Evolutionary conservation across 2,888 invertebrate genomes (phyloP).

Genomic region (Cremastobaeus sp.): DNA sequence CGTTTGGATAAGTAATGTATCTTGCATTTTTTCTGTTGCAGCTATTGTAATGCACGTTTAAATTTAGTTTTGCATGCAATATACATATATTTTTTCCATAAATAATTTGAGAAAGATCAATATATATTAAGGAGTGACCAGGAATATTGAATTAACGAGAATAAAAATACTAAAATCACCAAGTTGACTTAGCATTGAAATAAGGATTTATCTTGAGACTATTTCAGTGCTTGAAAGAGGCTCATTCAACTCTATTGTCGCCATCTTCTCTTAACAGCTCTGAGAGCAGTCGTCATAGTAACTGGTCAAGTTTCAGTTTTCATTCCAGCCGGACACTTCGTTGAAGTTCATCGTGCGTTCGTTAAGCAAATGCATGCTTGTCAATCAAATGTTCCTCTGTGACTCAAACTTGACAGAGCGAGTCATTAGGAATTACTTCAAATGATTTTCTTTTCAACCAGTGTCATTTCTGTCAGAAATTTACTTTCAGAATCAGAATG

Average conservation of each 20-base stretch:
- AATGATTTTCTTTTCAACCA: constrained; percentile 9
- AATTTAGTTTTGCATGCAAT: neutral
- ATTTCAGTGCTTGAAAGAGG: constrained; percentile 92
- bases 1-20: constrained; percentile 14
- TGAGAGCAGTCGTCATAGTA: constrained; percentile 80
- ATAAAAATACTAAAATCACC: neutral
- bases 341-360: constrained; percentile 76
- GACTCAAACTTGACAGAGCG: constrained; percentile 42
- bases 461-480: no score
- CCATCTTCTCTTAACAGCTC: constrained; percentile 82
- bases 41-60: constrained; percentile 17
- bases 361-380: constrained; percentile 60
- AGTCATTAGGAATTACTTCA: constrained; percentile 11
- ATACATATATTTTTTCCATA: constrained; percentile 6
- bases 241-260: constrained; percentile 91
- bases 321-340: constrained; percentile 75
- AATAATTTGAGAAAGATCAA: neutral
- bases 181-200: neutral
- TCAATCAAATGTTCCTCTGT: constrained; percentile 27
- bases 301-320: constrained; percentile 75
- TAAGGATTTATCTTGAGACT: constrained; percentile 46
- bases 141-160: neutral
- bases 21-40: constrained; percentile 14
- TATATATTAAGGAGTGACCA: neutral
- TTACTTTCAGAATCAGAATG: no score